Evolutionary conservation across 30 jellyfish, hydroid and myxozoan species (phyloP).

Genomic region (Mastigias papua): DNA sequence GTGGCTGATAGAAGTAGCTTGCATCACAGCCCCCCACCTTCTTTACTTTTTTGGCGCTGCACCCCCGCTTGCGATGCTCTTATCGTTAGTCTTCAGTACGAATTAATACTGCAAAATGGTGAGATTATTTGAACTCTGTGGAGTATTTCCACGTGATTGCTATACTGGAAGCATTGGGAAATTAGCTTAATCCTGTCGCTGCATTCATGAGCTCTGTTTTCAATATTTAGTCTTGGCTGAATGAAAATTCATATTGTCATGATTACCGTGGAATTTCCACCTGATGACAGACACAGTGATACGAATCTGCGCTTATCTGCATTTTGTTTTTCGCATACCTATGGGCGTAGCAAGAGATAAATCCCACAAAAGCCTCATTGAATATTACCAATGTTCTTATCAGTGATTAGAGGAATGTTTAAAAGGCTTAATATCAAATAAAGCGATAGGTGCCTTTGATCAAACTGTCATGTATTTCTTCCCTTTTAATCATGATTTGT

Average conservation of each 20-base stretch:
- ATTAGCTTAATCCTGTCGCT: not conserved
- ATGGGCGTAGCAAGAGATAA: conserved; percentile 52
- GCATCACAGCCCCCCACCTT: too few species aligned
- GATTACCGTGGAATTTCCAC: conserved; percentile 7
- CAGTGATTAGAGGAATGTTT: conserved; percentile 1
- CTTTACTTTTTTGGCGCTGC: too few species aligned
- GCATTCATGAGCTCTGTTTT: not conserved
- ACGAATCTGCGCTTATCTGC: conserved; percentile 43
- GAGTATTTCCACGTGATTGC: too few species aligned
- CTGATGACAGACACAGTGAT: conserved; percentile 42
- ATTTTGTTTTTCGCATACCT: conserved; percentile 19
- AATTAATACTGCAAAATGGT: too few species aligned
- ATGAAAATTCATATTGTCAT: not conserved
- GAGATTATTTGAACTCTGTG: too few species aligned
- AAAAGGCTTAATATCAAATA: conserved; percentile 4
- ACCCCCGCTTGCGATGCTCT: too few species aligned
- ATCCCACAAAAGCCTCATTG: conserved; percentile 15
- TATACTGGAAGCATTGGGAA: not conserved
- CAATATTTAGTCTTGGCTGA: not conserved
- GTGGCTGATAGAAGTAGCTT: too few species aligned
- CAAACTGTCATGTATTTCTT: not conserved
- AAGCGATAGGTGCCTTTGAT: not conserved
- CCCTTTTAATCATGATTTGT: not conserved
- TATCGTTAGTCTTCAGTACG: too few species aligned
- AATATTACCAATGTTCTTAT: conserved; percentile 12